phyloP scores from a whole-genome alignment of 1,140 invertebrate genomes.

The Thaumatotibia leucotreta region DNA sequence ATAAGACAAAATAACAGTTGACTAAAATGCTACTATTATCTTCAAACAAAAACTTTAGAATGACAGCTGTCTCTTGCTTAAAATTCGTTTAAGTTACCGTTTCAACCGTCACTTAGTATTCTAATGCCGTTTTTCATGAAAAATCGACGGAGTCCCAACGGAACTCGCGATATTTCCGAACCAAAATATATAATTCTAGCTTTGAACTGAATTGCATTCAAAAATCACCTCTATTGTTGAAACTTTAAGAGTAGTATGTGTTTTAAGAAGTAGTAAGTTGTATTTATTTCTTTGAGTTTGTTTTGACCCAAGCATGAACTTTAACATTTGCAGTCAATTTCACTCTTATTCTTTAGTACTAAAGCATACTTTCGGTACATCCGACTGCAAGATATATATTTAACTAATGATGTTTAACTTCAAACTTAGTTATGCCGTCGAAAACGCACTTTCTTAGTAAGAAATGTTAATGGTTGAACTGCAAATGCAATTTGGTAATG shows the following conservation, averaged over 20 bases:
- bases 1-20: too few species aligned
- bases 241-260: neutral
- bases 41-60: neutral
- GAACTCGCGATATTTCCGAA: conserved; percentile 24
- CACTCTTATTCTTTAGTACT: neutral
- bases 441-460: neutral
- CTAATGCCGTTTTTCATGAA: conserved; percentile 36
- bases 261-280: neutral
- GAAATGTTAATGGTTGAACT: neutral
- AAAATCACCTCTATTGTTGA: neutral
- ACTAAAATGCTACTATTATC: neutral
- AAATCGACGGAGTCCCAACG: conserved; percentile 39
- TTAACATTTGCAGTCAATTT: neutral
- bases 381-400: neutral
- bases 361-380: neutral
- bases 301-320: neutral
- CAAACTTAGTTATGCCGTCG: conserved; percentile 6
- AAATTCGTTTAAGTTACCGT: neutral
- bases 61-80: neutral
- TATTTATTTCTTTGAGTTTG: neutral
- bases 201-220: neutral
- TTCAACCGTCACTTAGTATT: neutral
- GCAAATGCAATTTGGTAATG: conserved; percentile 13
- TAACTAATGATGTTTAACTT: conserved; percentile 17
- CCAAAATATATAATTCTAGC: neutral